phyloP scores from a whole-genome alignment of 2,797 vertebrate species.

The Bradypodion pumilum region DNA sequence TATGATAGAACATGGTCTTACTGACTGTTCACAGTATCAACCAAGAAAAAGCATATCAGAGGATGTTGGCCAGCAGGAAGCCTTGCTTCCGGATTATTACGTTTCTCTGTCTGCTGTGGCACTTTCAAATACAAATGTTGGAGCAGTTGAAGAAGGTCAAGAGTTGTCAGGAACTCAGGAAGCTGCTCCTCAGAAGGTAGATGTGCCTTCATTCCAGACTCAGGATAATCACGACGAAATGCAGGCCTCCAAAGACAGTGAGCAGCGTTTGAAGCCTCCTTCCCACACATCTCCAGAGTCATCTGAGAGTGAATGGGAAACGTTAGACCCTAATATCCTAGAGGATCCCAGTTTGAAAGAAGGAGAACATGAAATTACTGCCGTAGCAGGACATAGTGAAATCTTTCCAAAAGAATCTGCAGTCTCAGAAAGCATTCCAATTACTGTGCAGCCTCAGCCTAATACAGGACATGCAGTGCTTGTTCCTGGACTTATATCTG shows the following conservation, averaged over 20 bases:
- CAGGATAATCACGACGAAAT: slow-evolving; percentile 57
- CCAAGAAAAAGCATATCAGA: slow-evolving; percentile 88
- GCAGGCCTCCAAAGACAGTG: slow-evolving; percentile 50
- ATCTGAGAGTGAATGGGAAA: slow-evolving; percentile 97
- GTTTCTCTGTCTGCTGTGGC: slow-evolving; percentile 77
- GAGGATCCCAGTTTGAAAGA: slow-evolving; percentile 78
- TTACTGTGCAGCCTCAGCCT: slow-evolving; percentile 92
- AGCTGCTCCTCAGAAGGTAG: slow-evolving; percentile 45
- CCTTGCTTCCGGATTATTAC: slow-evolving; percentile 71
- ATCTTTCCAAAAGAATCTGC: slow-evolving; percentile 64
- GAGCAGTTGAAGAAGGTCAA: slow-evolving; percentile 50
- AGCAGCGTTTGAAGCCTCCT: slow-evolving; percentile 79
- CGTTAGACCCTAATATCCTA: slow-evolving; percentile 87
- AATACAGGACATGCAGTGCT: slow-evolving; percentile 74
- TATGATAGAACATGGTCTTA: slow-evolving; percentile 94
- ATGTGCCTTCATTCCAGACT: slow-evolving; percentile 39
- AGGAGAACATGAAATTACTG: slow-evolving; percentile 47
- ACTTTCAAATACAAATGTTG: slow-evolving; percentile 56
- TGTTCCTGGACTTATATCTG: slow-evolving; percentile 87
- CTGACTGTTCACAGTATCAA: slow-evolving; percentile 91
- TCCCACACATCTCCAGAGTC: slow-evolving; percentile 83
- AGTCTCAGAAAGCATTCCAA: slow-evolving; percentile 77
- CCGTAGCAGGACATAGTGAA: slow-evolving; percentile 58
- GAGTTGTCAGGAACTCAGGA: slow-evolving; percentile 36
- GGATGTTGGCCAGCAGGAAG: slow-evolving; percentile 73